Base-by-base conservation (phyloP, 1,140 invertebrate species). In the Zaprionus ghesquierei region DNA sequence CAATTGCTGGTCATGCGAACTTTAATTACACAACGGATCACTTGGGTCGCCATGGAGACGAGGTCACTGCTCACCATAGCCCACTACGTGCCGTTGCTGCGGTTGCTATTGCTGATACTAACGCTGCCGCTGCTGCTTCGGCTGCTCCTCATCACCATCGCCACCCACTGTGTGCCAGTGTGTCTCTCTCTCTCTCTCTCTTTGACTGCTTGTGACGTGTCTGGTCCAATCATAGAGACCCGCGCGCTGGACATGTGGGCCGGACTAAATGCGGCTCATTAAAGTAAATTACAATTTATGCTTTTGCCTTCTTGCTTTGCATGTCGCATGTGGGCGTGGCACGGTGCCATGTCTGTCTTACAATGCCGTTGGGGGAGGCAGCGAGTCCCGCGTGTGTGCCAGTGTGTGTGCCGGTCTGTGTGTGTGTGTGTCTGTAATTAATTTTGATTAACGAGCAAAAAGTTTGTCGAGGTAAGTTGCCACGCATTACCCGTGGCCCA, bases 231-330 rank as follows among this genome's bases (percentile, higher is more conserved):
- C 66, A 70, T 70, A 70, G 41, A 49, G 41, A 49, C 54, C 46
- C 50, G 18, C 38, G 35, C 44, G 31, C 60, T 74, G 82, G 56
- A 75, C 69, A 68, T 62, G 66, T 81, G 66, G 75, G 69, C 54
- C 44, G 71, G 69, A 69, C 76, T 89, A 82, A 87, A 82, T 82
- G 82, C 46, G 44, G 76, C 84, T 89, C 79, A 89, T 89, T 89
- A 89, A 87, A 89, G 79, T 77, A 89, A 89, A 87, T 87, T 87
- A 87, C 79, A 82, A 89, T 87, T 82, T 78, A 70, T 74, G 76
- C 53, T 68, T 77, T 54, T 68, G 63, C 22, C 46, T 41, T 75
- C 74, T 82, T 82, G 65, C 72, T 89, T 89, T 89, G 84, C 84
- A 89, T 89, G 84, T 89, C 84, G 73, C 79, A 72, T 77, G 64